Base-by-base conservation (phyloP, 1,140 invertebrate species). In the Elysia chlorotica region DNA sequence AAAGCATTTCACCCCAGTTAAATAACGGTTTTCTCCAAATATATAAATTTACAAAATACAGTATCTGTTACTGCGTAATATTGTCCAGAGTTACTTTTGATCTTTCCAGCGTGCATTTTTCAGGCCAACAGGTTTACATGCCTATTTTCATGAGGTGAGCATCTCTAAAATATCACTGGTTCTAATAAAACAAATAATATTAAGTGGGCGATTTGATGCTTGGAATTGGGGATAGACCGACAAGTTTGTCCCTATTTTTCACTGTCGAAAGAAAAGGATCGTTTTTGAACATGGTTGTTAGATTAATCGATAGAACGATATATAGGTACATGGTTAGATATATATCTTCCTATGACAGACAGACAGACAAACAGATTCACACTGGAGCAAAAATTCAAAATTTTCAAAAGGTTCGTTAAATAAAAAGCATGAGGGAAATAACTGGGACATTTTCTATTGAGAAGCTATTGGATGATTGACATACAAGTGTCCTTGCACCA, bases 1-100 rank as follows among this genome's bases (percentile, higher is more conserved):
- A 48, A 14, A 48, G n/a, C 10, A 59, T 17, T 23, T 17, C 56
- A 6, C 56, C 17, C 17, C 17, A 59, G 6, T 23, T 25, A 63
- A 63, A 17, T 10, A 63, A 28, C 28, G 14, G 14, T 63, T 17
- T 63, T 17, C 23, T 31, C 67, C 6, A 70, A 37, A 38, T 70
- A 70, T 23, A 56, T 53, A 28, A 70, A 70, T 28, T 56, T 57
- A 53, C 67, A 70, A 35, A 70, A n/a, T n/a, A n/a, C n/a, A n/a
- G n/a, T n/a, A n/a, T n/a, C n/a, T n/a, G n/a, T n/a, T n/a, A n/a
- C n/a, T n/a, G n/a, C n/a, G n/a, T n/a, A n/a, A n/a, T n/a, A n/a
- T n/a, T n/a, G n/a, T n/a, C n/a, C n/a, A n/a, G n/a, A n/a, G n/a
- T n/a, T n/a, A n/a, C n/a, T n/a, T n/a, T n/a, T n/a, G n/a, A n/a